Percentiles rank a stretch among this genome's conserved stretches.
Evolutionary conservation across 1,140 invertebrate genomes (phyloP).

Genomic region (Artemia franciscana): DNA sequence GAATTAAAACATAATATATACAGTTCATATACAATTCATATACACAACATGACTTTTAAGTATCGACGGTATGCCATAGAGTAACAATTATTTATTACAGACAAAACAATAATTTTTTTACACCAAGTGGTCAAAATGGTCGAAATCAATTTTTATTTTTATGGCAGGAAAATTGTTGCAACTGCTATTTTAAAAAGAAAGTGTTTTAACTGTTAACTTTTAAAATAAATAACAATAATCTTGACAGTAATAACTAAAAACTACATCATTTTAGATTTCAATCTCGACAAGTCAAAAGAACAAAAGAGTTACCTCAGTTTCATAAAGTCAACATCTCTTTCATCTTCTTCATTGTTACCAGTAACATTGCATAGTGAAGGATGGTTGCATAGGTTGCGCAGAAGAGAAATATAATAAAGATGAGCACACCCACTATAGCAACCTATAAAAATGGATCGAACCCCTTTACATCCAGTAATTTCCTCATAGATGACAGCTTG

Average conservation of each 20-base stretch:
- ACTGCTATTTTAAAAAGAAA: too few species aligned
- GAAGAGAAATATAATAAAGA: constrained; percentile 30
- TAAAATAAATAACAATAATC: not conserved
- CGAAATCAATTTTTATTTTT: too few species aligned
- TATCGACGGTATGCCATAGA: too few species aligned
- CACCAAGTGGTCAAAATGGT: too few species aligned
- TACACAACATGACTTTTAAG: too few species aligned
- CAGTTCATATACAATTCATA: too few species aligned
- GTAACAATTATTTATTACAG: too few species aligned
- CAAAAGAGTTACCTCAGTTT: not conserved
- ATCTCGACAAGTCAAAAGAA: too few species aligned
- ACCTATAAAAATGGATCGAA: constrained; percentile 21
- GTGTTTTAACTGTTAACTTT: not conserved
- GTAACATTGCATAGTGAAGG: constrained; percentile 24
- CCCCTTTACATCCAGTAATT: not conserved
- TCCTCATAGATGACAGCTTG: constrained; percentile 20
- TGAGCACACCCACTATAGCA: constrained; percentile 18
- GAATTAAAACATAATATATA: too few species aligned
- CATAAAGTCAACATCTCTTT: not conserved
- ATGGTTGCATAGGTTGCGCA: constrained; percentile 49
- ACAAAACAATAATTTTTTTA: too few species aligned
- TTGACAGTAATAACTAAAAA: not conserved
- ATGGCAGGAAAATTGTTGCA: too few species aligned
- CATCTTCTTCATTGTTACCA: constrained; percentile 9
- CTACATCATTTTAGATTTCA: too few species aligned